Conservation (phyloP, 1,140 invertebrate species). For the Drosophila insularis region DNA sequence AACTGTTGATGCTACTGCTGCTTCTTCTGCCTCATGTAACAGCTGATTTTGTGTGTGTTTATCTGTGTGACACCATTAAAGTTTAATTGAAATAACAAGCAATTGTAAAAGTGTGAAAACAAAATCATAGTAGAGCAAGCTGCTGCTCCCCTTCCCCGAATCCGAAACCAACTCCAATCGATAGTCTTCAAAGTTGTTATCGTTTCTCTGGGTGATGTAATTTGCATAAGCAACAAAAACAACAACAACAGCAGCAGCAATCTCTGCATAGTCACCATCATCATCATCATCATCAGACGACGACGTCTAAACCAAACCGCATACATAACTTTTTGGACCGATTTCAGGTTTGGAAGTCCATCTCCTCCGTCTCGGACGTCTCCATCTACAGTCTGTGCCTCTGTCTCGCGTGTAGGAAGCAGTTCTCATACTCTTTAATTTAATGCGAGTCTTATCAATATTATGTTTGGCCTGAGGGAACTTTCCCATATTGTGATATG, state of each 20-base stretch:
- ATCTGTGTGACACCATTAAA: conserved; percentile 62
- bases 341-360: conserved; percentile 64
- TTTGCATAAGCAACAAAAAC: conserved; percentile 68
- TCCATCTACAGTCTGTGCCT: background rate
- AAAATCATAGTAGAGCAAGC: conserved; percentile 27
- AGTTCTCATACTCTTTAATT: background rate
- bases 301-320: conserved; percentile 31
- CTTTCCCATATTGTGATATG: background rate
- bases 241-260: conserved; percentile 20
- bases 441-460: conserved; percentile 1
- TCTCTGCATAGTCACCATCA: conserved; percentile 11
- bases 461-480: background rate
- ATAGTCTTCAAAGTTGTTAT: conserved; percentile 11
- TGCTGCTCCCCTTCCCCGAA: background rate
- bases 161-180: conserved; percentile 35
- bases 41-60: conserved; percentile 51
- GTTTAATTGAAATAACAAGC: conserved; percentile 62
- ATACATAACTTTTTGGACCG: conserved; percentile 69
- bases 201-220: conserved; percentile 59
- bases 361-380: conserved; percentile 18
- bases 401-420: conserved; percentile 9
- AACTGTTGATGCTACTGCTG: conserved; percentile 49
- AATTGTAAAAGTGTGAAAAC: conserved; percentile 59
- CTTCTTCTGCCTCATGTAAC: conserved; percentile 10
- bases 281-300: conserved; percentile 20